Evolutionary conservation across 37 sponge, comb jelly and placozoan genomes (phyloP).

Genomic region (Diacarnus erythraeanus): DNA sequence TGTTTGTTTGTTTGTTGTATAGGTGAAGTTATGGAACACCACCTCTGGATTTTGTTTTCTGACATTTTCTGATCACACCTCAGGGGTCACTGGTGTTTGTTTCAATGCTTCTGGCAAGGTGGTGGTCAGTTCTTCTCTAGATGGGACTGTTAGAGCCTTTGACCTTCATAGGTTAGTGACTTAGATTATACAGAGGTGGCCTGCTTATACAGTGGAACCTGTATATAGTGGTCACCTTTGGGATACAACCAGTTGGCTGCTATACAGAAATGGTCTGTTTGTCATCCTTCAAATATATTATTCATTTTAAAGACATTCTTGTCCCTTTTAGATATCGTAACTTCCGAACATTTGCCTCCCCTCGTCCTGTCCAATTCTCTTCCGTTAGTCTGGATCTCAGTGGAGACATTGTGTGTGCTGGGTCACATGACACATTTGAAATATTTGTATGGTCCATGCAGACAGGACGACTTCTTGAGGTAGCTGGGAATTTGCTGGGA

Average conservation of each 20-base stretch:
- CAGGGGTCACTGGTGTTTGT: constrained; percentile 74
- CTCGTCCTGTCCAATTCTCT: constrained; percentile 93
- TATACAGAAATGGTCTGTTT: background rate
- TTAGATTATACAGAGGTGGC: too few species aligned
- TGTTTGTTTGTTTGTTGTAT: background rate
- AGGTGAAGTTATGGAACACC: constrained; percentile 97
- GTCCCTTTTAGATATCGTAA: constrained; percentile 83
- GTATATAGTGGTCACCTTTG: too few species aligned
- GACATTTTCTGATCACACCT: constrained; percentile 93
- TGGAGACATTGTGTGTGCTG: constrained; percentile 95
- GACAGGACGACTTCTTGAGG: constrained; percentile 93
- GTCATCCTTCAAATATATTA: background rate
- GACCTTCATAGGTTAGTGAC: constrained; percentile 83
- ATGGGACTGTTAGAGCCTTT: constrained; percentile 95
- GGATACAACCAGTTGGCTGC: too few species aligned
- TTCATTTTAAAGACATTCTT: background rate
- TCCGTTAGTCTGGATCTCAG: constrained; percentile 84
- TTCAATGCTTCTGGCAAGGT: constrained; percentile 80
- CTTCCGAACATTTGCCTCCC: constrained; percentile 94
- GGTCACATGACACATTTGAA: constrained; percentile 94
- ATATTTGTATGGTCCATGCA: constrained; percentile 96
- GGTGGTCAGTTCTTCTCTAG: constrained; percentile 85
- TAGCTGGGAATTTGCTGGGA: too few species aligned
- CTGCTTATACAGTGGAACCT: too few species aligned
- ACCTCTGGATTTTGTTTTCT: constrained; percentile 92